Conservation (phyloP, 2,113 vertebrate genomes). For the Rhodinocichla rosea region DNA sequence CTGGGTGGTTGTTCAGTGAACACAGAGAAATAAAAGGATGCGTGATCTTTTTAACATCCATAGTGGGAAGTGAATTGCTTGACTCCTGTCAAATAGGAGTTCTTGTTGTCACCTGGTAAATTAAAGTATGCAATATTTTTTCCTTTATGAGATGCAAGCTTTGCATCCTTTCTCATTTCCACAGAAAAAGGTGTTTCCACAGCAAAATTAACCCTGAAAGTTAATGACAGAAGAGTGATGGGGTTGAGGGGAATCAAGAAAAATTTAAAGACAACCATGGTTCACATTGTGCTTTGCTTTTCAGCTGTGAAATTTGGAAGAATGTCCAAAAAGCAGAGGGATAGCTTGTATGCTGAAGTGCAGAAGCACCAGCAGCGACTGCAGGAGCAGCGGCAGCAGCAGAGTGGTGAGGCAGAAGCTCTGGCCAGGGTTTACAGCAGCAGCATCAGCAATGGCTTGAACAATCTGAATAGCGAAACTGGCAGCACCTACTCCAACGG, state of each 20-base stretch:
- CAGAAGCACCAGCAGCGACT: slow-evolving; percentile 97
- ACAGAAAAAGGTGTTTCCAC: background rate
- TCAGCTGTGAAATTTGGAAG: slow-evolving; percentile 98
- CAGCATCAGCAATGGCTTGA: slow-evolving; percentile 89
- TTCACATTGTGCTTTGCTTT: slow-evolving; percentile 28
- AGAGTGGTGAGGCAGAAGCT: slow-evolving; percentile 91
- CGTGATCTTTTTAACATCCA: background rate
- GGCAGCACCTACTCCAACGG: slow-evolving; percentile 89
- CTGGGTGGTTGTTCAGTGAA: background rate
- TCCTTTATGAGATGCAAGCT: background rate
- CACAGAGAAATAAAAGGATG: background rate
- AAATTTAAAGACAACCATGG: background rate
- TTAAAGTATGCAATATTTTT: background rate
- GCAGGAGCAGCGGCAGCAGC: slow-evolving; percentile 93
- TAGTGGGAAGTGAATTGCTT: background rate
- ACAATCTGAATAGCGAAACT: slow-evolving; percentile 86
- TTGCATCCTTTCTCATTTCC: background rate
- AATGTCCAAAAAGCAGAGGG: slow-evolving; percentile 99
- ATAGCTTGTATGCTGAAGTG: slow-evolving; percentile 96
- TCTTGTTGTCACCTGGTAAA: background rate
- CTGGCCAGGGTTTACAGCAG: slow-evolving; percentile 90
- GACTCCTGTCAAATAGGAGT: background rate
- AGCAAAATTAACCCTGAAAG: background rate
- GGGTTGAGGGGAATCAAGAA: background rate
- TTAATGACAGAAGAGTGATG: background rate